Base-by-base conservation (phyloP, 1,140 invertebrate genomes). In the Wiebesia pumilae region DNA sequence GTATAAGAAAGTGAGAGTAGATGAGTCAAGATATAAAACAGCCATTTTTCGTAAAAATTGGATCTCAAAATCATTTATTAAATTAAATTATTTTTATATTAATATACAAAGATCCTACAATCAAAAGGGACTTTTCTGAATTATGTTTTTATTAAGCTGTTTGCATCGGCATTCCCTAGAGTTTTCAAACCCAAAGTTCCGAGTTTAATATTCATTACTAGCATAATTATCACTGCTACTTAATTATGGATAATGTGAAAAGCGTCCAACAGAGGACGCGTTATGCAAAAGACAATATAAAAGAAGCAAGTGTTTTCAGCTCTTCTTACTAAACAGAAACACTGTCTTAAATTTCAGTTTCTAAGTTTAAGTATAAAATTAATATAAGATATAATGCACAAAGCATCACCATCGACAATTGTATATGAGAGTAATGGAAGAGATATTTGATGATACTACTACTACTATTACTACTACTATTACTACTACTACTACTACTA, bases 131-230 rank as follows among this genome's bases (percentile, higher is more conserved):
- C 69, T 65, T 47, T 75, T 65, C 35, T 85, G 47, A 81, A 81
- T 85, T 85, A 75, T 47, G 47, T 27, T 80, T 35, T 69, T 33
- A 10, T 35, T 3, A 27, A 54, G 35, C 19, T 40, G 30, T 40
- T 80, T 33, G 78, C 24, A 33, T 65, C 78, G 77, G 38, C 10
- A 33, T 35, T 24, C 51, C 16, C 77, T 79, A 21, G 30, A 35
- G 33, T 65, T 47, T 65, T 79, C 21, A 43, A 69, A 69, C 40
- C 21, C 10, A 62, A 86, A 86, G 54, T 86, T 86, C 33, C 62
- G 43, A 35, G 78, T 54, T 86, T 86, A 86, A 86, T 86, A 86
- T 82, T 81, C 84, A 82, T 86, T 80, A 86, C 14, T 38, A 47
- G 38, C n/a, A 77, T 73, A 81, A 86, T 77, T 35, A 62, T 38